phyloP scores from a whole-genome alignment of 2,797 vertebrate species.

The Arctocebus calabarensis region DNA sequence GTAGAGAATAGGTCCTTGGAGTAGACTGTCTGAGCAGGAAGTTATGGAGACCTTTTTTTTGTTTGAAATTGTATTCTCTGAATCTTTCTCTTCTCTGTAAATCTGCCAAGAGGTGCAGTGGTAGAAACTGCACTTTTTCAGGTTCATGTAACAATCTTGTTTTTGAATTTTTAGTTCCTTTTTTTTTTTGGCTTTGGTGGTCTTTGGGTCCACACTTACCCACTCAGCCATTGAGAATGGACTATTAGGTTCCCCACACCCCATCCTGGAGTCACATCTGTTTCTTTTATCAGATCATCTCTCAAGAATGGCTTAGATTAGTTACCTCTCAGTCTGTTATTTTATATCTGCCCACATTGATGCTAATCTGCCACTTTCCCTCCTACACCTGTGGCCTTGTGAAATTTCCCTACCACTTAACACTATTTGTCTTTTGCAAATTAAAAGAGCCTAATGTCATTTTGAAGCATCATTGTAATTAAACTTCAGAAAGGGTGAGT shows the following conservation, averaged over 20 bases:
- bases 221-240: background rate
- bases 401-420: background rate
- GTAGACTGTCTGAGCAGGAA: background rate
- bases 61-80: background rate
- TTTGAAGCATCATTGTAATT: background rate
- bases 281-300: background rate
- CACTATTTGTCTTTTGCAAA: background rate
- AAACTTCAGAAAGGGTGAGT: slow-evolving; percentile 19
- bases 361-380: background rate
- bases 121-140: background rate
- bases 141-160: background rate
- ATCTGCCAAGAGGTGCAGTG: background rate
- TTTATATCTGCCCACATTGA: background rate
- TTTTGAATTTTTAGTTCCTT: background rate
- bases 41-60: background rate
- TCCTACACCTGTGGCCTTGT: background rate
- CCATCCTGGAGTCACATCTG: background rate
- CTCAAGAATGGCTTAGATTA: background rate
- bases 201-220: background rate
- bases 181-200: background rate
- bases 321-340: background rate
- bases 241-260: background rate
- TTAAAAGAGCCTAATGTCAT: background rate
- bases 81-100: background rate
- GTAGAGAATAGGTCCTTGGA: background rate